These are phyloP conservation scores for Odocoileus hemionus DNA, from an alignment of 2,113 vertebrate species.

Conservation along the genomic window DNA sequence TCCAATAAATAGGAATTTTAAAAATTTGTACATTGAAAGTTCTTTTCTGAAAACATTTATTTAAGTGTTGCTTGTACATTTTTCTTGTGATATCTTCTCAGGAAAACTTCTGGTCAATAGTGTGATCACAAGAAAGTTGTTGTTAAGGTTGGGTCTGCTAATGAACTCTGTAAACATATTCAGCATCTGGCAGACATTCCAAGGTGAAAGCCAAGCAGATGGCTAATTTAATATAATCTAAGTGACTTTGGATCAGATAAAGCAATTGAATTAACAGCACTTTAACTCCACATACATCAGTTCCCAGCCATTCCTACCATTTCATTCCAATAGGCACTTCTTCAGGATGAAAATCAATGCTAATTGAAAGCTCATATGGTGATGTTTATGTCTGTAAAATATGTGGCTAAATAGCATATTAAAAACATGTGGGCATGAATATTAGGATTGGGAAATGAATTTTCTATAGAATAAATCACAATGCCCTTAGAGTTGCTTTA, in stretches of 20 bases:
- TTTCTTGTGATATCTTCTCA: background rate
- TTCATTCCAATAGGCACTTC: conserved; percentile 74
- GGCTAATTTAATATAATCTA: conserved; percentile 86
- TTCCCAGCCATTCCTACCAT: conserved; percentile 74
- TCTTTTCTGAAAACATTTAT: background rate
- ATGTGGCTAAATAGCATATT: conserved; percentile 75
- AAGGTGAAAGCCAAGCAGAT: conserved; percentile 87
- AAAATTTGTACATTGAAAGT: background rate
- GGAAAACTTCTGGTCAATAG: conserved; percentile 63
- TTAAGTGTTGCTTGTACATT: background rate
- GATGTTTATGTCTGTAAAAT: conserved; percentile 78
- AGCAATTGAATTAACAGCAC: conserved; percentile 82
- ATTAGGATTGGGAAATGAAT: conserved; percentile 58
- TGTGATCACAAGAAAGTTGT: conserved; percentile 68
- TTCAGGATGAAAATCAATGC: conserved; percentile 80
- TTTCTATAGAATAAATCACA: conserved; percentile 65
- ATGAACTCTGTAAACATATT: conserved; percentile 81
- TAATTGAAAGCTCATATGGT: conserved; percentile 83
- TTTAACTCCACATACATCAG: conserved; percentile 78
- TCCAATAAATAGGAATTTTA: background rate
- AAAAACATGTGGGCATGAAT: conserved; percentile 67
- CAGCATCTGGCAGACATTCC: conserved; percentile 86
- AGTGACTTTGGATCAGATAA: conserved; percentile 85
- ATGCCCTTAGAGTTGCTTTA: conserved; percentile 50
- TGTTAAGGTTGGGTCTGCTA: conserved; percentile 75